Conservation (phyloP, 23 tunicate species). For the Corella eumyota region DNA sequence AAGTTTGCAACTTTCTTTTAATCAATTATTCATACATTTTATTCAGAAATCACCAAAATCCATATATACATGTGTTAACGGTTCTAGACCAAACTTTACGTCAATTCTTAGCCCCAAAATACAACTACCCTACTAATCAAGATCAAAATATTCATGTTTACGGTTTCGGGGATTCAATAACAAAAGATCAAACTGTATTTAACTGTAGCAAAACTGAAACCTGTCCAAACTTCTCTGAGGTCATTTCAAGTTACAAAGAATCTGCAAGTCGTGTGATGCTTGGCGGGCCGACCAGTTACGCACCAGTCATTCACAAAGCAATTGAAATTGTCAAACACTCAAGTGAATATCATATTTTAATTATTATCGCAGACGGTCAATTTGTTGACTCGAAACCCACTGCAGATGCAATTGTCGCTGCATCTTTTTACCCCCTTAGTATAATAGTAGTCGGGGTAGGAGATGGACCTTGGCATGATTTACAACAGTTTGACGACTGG, state of each 20-base stretch:
- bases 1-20: not conserved
- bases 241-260: conserved; percentile 19
- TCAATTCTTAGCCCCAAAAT: conserved; percentile 18
- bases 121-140: not conserved
- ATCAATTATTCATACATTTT: not conserved
- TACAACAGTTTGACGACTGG: conserved; percentile 92
- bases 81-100: conserved; percentile 57
- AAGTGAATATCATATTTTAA: conserved; percentile 50
- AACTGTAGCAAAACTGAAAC: conserved; percentile 42
- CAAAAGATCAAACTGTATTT: conserved; percentile 64
- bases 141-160: conserved; percentile 46
- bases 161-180: conserved; percentile 75
- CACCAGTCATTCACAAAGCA: conserved; percentile 76
- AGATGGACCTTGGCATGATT: conserved; percentile 81
- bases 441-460: conserved; percentile 95
- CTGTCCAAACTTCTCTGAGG: conserved; percentile 55
- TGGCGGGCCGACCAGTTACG: conserved; percentile 92
- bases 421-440: conserved; percentile 75
- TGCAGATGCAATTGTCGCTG: conserved; percentile 65
- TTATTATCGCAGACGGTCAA: conserved; percentile 89
- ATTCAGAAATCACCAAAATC: conserved; percentile 25
- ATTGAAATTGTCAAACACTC: conserved; percentile 73
- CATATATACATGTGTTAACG: conserved; percentile 59
- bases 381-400: conserved; percentile 83
- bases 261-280: conserved; percentile 24